Conservation (phyloP, 2,888 invertebrate species). For the Psococerastis gibbosa region DNA sequence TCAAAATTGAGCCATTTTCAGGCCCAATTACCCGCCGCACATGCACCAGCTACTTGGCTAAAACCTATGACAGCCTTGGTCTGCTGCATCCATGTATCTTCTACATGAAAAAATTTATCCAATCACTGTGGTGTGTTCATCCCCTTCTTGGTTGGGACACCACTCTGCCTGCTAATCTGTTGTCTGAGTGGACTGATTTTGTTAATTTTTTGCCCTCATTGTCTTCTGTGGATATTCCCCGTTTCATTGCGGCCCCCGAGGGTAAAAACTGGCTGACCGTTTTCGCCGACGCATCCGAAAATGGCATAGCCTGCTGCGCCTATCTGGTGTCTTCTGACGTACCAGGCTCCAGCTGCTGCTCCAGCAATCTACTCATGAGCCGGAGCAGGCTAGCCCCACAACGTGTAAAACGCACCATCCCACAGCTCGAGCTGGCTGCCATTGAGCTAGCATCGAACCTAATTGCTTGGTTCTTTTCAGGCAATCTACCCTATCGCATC, state of each 20-base stretch:
- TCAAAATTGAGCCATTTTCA: neutral
- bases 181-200: neutral
- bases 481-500: neutral
- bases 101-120: conserved; percentile 10
- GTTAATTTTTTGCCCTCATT: conserved; percentile 8
- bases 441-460: neutral
- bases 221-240: conserved; percentile 6
- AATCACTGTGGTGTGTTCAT: neutral
- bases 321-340: neutral
- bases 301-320: conserved; percentile 6
- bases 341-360: too few relatives aligned
- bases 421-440: neutral
- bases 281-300: conserved; percentile 11
- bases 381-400: neutral
- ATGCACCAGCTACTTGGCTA: conserved; percentile 6
- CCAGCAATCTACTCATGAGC: neutral
- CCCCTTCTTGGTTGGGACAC: conserved; percentile 10
- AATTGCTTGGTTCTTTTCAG: neutral
- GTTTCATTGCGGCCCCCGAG: neutral
- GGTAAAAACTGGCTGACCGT: neutral
- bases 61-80: conserved; percentile 9
- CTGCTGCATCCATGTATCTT: conserved; percentile 9
- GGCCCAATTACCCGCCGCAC: conserved; percentile 1
- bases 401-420: neutral
- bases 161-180: neutral